Percentiles rank a stretch among this genome's conserved stretches.
Evolutionary conservation across 1,140 invertebrate species (phyloP).

Genomic region (Drosophila ambigua): DNA sequence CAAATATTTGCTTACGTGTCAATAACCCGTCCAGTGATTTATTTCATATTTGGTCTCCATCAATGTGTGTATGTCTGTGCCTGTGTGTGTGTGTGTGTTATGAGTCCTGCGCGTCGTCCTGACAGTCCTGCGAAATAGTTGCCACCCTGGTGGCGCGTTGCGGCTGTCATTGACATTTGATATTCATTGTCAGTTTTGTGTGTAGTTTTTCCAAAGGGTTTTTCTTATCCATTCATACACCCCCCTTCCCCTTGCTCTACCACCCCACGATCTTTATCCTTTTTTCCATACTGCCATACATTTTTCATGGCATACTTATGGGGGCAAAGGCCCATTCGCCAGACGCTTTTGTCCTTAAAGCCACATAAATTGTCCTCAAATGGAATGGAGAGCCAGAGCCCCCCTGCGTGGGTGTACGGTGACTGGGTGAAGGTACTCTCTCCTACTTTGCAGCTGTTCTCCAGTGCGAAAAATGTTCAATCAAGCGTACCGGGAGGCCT

Average conservation of each 20-base stretch:
- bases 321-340: conserved; percentile 51
- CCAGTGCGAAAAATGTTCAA: conserved; percentile 55
- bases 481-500: conserved; percentile 48
- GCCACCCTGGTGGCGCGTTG: conserved; percentile 46
- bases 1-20: conserved; percentile 81
- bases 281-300: conserved; percentile 44
- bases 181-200: conserved; percentile 66
- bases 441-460: conserved; percentile 37
- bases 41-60: conserved; percentile 74
- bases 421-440: conserved; percentile 35
- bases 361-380: conserved; percentile 64
- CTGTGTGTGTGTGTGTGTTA: background rate
- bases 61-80: conserved; percentile 17
- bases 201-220: conserved; percentile 44
- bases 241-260: background rate
- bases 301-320: conserved; percentile 77
- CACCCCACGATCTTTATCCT: conserved; percentile 25
- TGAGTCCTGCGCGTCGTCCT: conserved; percentile 9
- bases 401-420: background rate
- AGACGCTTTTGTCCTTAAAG: conserved; percentile 62
- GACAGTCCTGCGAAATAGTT: conserved; percentile 63
- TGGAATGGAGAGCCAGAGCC: background rate
- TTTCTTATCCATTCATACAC: too few relatives aligned
- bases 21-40: conserved; percentile 80
- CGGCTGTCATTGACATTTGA: conserved; percentile 79